Conservation (phyloP, 2,888 invertebrate species). For the Opisthograptis luteolata region DNA sequence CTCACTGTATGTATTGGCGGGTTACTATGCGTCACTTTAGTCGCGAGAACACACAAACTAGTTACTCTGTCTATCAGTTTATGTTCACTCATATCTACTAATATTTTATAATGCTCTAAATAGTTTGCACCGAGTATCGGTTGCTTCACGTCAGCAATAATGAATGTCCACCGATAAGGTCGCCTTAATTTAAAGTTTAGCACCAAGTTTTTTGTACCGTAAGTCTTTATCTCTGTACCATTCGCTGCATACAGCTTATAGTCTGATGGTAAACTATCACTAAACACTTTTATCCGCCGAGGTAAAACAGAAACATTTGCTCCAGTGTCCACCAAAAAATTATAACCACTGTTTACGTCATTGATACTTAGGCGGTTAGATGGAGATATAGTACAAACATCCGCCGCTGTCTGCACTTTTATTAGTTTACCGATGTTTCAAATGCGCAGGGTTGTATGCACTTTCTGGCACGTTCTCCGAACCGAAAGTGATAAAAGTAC, state of each 20-base stretch:
- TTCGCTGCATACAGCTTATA: constrained; percentile 37
- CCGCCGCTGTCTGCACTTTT: constrained; percentile 3
- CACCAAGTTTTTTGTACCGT: constrained; percentile 25
- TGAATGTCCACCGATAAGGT: constrained; percentile 36
- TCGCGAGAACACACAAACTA: constrained; percentile 16
- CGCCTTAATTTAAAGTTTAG: constrained; percentile 36
- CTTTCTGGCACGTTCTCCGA: no score
- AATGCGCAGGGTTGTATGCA: constrained; percentile 3
- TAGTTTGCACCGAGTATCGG: constrained; percentile 43
- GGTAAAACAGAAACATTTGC: constrained; percentile 29
- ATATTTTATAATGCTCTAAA: constrained; percentile 29
- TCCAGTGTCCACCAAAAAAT: constrained; percentile 30
- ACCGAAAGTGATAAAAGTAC: no score
- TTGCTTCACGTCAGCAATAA: constrained; percentile 35
- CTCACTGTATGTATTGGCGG: constrained; percentile 6
- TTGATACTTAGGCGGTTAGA: constrained; percentile 3
- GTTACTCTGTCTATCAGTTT: constrained; percentile 33
- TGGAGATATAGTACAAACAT: neutral
- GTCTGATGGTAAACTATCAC: neutral
- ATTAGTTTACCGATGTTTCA: neutral
- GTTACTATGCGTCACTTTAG: constrained; percentile 9
- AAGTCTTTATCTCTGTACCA: constrained; percentile 24
- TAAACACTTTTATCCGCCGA: neutral
- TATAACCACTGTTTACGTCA: neutral
- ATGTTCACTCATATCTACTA: constrained; percentile 33